Conservation (phyloP, 2,113 vertebrate genomes). For the Gnathonemus echidnorhynchus region DNA sequence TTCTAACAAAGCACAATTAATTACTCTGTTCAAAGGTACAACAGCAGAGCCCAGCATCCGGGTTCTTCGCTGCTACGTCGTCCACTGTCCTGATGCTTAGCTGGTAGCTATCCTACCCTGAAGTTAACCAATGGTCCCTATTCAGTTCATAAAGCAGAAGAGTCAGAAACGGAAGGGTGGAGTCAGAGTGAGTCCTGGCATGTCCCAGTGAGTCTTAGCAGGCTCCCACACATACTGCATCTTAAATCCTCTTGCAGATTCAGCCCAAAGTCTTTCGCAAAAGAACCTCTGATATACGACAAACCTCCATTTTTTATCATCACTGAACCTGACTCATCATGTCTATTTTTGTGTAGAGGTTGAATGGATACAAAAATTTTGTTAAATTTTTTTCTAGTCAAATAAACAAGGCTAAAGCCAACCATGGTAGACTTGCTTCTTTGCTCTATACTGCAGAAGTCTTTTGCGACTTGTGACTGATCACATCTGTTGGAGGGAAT, state of each 20-base stretch:
- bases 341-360: background rate
- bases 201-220: background rate
- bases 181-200: background rate
- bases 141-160: background rate
- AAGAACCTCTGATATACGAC: background rate
- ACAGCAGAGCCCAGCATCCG: background rate
- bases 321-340: background rate
- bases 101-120: background rate
- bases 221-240: background rate
- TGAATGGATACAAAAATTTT: background rate
- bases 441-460: background rate
- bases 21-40: background rate
- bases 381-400: background rate
- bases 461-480: background rate
- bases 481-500: background rate
- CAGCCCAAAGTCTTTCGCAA: background rate
- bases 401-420: background rate
- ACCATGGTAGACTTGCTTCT: background rate
- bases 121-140: background rate
- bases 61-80: background rate
- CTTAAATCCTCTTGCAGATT: background rate
- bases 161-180: background rate
- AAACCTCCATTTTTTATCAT: background rate
- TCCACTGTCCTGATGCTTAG: background rate
- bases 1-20: background rate